Evolutionary conservation across 1,140 invertebrate species (phyloP).

Genomic region (Nasonia giraulti): DNA sequence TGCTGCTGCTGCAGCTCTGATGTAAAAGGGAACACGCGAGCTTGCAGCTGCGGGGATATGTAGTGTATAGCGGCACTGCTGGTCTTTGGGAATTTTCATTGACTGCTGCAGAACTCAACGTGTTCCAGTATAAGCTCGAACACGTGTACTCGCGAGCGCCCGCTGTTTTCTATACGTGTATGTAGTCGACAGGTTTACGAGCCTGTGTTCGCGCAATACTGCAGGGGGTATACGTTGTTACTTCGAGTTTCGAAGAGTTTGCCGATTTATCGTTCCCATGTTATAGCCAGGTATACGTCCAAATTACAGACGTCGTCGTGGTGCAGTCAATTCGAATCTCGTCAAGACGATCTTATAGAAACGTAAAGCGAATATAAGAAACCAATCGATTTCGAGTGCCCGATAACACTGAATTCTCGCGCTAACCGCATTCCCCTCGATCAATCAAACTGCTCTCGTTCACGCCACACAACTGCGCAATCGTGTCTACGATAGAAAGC

Average conservation of each 20-base stretch:
- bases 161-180: background rate
- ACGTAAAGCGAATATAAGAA: background rate
- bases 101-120: background rate
- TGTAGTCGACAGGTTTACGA: too few species aligned
- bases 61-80: background rate
- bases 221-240: background rate
- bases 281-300: too few species aligned
- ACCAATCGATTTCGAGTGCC: background rate
- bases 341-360: too few species aligned
- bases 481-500: background rate
- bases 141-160: background rate
- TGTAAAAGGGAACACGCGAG: background rate
- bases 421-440: background rate
- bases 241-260: background rate
- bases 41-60: background rate
- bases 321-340: too few species aligned
- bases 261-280: too few species aligned
- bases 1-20: background rate
- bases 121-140: background rate
- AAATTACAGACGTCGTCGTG: too few species aligned
- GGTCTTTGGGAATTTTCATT: background rate
- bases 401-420: too few species aligned
- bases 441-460: too few species aligned
- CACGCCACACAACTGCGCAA: background rate
- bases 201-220: too few species aligned